Base-by-base conservation (phyloP, 2,888 invertebrate species). In the Proisotoma minuta region DNA sequence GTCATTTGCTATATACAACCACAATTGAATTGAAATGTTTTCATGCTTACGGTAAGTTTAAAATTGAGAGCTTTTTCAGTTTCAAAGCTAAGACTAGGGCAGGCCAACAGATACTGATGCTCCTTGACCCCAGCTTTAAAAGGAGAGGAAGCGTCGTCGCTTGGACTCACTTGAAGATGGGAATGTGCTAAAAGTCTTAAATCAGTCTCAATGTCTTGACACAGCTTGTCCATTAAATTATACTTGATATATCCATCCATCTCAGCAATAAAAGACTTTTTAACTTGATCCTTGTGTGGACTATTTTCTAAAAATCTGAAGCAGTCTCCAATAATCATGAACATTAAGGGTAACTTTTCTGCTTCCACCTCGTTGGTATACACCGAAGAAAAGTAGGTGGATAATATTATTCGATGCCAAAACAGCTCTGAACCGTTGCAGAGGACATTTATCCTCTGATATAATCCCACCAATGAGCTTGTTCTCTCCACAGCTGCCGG, bases 171-270 rank as follows among this genome's bases (percentile, higher is more conserved):
- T 75, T 93, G 89, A 40, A 97, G 82, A 79, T 96, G 95, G 0
- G 90, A 85, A 78, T 98, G 94, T 47, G 92, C 93, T 74, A 93
- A 91, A 28, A 97, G 80, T 22, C 99, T 85, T 57, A 99, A 81
- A 78, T 94, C 92, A 0, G 89, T 94, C 80, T 99, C 99, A 68
- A 98, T 87, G 75, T 88, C 85, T 74, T 88, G 87, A 76, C 93
- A 91, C 28, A 93, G 79, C 43, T 87, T 88, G 70, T 85, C 82
- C 27, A 88, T 65, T 24, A 77, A 53, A 59, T 71, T 63, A 8
- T 47, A 43, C 29, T 63, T 65, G 18, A 73, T 54, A 53, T 66
- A 69, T 27, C 57, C 60, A 20, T 72, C 66, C 24, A 73, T 56
- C 49, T 70, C 72, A 1, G 56, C 5, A 2, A 66, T 20, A 28